Evolutionary conservation across 2,888 invertebrate genomes (phyloP).

Genomic region (Drosophila flavopinicola): DNA sequence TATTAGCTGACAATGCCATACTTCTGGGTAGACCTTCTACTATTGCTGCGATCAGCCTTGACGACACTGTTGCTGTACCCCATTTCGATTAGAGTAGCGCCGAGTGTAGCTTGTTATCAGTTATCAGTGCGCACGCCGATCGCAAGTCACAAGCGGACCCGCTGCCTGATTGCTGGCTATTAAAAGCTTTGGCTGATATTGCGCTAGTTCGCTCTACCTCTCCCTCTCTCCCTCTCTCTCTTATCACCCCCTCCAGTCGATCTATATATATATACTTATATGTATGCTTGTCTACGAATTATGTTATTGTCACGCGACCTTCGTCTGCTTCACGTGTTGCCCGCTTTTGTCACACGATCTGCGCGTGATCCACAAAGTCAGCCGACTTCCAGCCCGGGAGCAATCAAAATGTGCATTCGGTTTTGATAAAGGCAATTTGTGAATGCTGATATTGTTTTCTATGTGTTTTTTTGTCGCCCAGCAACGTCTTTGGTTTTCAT

Average conservation of each 20-base stretch:
- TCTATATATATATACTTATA: neutral
- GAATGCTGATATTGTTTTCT: conserved; percentile 36
- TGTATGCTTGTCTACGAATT: conserved; percentile 24
- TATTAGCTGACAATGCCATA: neutral
- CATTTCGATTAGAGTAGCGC: conserved; percentile 21
- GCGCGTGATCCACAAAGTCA: conserved; percentile 62
- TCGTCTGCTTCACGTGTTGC: conserved; percentile 63
- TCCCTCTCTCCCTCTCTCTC: neutral
- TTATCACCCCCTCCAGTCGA: neutral
- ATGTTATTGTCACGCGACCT: conserved; percentile 77
- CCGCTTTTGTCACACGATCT: conserved; percentile 54
- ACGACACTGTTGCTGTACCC: conserved; percentile 21
- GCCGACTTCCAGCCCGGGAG: conserved; percentile 35
- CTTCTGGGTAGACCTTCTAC: neutral
- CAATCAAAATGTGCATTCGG: conserved; percentile 30
- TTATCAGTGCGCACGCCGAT: conserved; percentile 67
- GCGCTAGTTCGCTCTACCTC: conserved; percentile 65
- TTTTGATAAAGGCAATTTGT: conserved; percentile 53
- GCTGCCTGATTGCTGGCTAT: conserved; percentile 68
- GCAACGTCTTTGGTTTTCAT: conserved; percentile 23
- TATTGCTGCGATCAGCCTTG: conserved; percentile 21
- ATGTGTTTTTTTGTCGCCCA: conserved; percentile 26
- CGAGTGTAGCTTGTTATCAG: conserved; percentile 58
- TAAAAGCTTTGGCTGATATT: conserved; percentile 65
- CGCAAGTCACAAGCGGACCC: conserved; percentile 51